phyloP scores from a whole-genome alignment of 2,797 vertebrate genomes.

The Dipus sagitta region DNA sequence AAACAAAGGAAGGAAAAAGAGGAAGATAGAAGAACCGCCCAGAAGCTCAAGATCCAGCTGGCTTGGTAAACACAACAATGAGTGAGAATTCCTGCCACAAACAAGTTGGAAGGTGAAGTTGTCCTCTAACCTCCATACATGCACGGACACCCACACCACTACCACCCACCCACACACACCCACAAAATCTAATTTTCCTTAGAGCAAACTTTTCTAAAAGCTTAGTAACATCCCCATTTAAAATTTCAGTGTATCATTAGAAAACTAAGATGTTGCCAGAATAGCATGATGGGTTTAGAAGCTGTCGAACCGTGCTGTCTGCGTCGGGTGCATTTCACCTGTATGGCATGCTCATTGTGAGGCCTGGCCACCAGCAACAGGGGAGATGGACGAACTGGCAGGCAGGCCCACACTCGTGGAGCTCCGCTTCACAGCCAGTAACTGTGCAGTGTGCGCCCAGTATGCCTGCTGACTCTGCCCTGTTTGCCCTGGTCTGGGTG shows the following conservation, averaged over 20 bases:
- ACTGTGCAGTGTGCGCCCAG: not conserved
- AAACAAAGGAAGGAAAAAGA: too few species aligned
- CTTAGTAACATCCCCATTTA: not conserved
- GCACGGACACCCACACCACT: too few species aligned
- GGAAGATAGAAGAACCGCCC: too few species aligned
- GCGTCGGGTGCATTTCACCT: not conserved
- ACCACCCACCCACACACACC: too few species aligned
- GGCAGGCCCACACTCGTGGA: not conserved
- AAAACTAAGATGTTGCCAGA: conserved; percentile 21
- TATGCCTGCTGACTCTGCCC: not conserved
- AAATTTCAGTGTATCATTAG: not conserved
- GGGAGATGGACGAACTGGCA: not conserved
- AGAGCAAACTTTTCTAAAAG: not conserved
- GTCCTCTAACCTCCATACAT: not conserved
- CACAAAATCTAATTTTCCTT: conserved; percentile 15
- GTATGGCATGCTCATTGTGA: not conserved
- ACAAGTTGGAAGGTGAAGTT: not conserved
- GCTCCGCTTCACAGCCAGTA: not conserved
- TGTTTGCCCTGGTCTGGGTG: not conserved
- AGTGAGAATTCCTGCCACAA: not conserved
- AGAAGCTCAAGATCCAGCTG: too few species aligned
- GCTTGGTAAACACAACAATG: too few species aligned
- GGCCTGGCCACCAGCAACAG: not conserved
- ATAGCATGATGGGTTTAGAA: not conserved
- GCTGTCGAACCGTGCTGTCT: not conserved